These are phyloP conservation scores for Aphrocallistes beatrix DNA, from an alignment of 37 sponge, comb jelly and placozoan genomes.

Conservation along the genomic window DNA sequence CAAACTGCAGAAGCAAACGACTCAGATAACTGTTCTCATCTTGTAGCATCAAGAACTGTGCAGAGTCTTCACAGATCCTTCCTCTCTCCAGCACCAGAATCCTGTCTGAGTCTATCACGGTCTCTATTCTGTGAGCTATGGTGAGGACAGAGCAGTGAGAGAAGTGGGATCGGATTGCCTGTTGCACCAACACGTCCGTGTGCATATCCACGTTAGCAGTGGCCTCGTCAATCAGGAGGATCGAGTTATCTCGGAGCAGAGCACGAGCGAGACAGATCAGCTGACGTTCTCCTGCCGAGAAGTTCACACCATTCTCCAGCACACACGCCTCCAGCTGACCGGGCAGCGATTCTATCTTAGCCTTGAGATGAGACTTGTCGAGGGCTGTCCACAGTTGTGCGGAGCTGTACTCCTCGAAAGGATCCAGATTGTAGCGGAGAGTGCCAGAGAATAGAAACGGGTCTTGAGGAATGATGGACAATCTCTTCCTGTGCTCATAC, in stretches of 20 bases:
- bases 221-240: neutral
- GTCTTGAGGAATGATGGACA: neutral
- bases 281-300: neutral
- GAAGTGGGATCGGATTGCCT: neutral
- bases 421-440: neutral
- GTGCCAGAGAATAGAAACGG: neutral
- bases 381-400: neutral
- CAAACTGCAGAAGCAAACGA: neutral
- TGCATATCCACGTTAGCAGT: constrained; percentile 11
- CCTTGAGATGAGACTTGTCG: neutral
- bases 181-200: neutral
- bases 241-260: neutral
- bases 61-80: neutral
- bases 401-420: neutral
- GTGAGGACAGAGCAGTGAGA: neutral
- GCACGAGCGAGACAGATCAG: neutral
- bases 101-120: neutral
- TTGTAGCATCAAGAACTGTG: neutral
- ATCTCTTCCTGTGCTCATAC: neutral
- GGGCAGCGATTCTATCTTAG: neutral
- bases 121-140: constrained; percentile 7
- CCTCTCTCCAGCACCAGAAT: neutral
- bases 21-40: neutral
- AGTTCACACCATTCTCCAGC: neutral
- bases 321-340: neutral